Conservation (phyloP, 2,888 invertebrate species). For the Iselma pallidipennis region DNA sequence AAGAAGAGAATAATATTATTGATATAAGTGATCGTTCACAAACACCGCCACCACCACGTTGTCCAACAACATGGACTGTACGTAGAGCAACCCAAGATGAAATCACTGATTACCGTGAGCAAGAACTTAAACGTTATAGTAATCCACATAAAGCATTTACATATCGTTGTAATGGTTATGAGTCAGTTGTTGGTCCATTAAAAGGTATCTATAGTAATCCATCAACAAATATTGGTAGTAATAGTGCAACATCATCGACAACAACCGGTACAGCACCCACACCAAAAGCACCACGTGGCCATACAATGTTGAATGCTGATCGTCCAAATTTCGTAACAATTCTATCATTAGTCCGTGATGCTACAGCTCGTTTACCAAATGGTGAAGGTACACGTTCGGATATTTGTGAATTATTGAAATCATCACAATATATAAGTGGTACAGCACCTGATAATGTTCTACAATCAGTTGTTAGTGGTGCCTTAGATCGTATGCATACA, state of each 20-base stretch:
- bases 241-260: too few species aligned
- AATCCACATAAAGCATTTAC: conserved; percentile 92
- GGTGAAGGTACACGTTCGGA: conserved; percentile 92
- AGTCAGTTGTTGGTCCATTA: conserved; percentile 76
- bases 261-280: too few species aligned
- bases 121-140: conserved; percentile 83
- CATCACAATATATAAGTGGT: conserved; percentile 64
- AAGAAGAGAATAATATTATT: conserved; percentile 50
- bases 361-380: conserved; percentile 90
- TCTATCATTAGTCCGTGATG: conserved; percentile 88
- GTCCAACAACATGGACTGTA: conserved; percentile 82
- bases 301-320: conserved; percentile 77
- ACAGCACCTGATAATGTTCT: conserved; percentile 66
- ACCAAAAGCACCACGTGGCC: conserved; percentile 72
- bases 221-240: conserved; percentile 35
- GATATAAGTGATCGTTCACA: conserved; percentile 53
- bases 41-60: conserved; percentile 64
- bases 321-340: conserved; percentile 91
- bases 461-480: conserved; percentile 86
- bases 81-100: conserved; percentile 78
- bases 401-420: conserved; percentile 82
- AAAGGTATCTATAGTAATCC: conserved; percentile 70
- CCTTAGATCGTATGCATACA: conserved; percentile 86
- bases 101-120: conserved; percentile 72
- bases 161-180: conserved; percentile 77